phyloP scores from a whole-genome alignment of 2,113 vertebrate genomes.

The Gobius niger region DNA sequence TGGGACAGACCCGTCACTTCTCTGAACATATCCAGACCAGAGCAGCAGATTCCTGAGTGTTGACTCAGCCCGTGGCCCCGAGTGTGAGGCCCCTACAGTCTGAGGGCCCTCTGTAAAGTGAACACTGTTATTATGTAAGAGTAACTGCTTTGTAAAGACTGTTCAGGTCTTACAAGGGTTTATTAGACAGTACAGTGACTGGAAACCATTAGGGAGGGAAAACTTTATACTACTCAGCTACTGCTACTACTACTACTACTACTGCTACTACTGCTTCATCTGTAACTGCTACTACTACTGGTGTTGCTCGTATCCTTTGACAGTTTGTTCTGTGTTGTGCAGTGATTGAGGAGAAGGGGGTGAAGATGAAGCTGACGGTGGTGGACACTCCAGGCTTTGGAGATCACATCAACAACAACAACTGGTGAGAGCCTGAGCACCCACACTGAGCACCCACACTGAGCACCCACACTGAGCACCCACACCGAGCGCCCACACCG shows the following conservation, averaged over 20 bases:
- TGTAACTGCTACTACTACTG: neutral
- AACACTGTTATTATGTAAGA: neutral
- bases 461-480: no score
- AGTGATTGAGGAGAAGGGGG: constrained; percentile 97
- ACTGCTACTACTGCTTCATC: neutral
- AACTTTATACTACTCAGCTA: no score
- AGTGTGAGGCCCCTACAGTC: neutral
- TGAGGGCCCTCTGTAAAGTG: no score
- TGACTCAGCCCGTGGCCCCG: neutral
- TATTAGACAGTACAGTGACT: neutral
- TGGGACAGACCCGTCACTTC: no score
- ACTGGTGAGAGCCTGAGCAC: constrained; percentile 80
- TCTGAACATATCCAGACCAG: no score
- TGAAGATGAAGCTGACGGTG: constrained; percentile 97
- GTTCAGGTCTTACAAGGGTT: neutral
- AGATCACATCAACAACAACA: constrained; percentile 96
- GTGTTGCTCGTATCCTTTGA: neutral
- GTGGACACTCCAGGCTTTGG: constrained; percentile 94
- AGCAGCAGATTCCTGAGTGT: neutral
- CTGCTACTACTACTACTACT: neutral
- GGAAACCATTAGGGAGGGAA: no score
- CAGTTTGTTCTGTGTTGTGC: neutral
- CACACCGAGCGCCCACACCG: no score
- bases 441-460: no score
- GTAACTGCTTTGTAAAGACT: no score